Conservation (phyloP, 23 tunicate species). For the Halocynthia roretzi region DNA sequence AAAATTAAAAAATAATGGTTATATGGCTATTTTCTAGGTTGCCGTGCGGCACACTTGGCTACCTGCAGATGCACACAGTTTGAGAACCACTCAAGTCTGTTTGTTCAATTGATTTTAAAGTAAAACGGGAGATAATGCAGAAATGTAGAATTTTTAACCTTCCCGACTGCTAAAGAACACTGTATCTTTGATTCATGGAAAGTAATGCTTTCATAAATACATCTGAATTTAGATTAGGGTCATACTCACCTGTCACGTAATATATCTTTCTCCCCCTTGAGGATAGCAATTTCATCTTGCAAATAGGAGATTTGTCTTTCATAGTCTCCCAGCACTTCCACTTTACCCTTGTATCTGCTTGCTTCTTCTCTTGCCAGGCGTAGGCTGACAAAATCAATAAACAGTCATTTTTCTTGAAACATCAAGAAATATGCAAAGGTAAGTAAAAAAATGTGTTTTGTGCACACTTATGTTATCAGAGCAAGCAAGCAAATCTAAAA, state of each 20-base stretch:
- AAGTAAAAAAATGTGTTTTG: background rate
- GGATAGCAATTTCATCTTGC: slow-evolving; percentile 59
- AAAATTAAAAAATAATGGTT: too few species aligned
- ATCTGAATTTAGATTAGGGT: background rate
- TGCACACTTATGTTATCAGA: background rate
- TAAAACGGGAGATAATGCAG: background rate
- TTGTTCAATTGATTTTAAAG: too few species aligned
- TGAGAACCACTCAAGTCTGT: too few species aligned
- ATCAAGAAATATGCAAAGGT: background rate
- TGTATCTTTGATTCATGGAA: background rate
- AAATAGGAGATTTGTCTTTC: slow-evolving; percentile 70
- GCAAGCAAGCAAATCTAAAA: background rate
- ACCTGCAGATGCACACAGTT: too few species aligned
- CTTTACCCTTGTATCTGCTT: slow-evolving; percentile 55
- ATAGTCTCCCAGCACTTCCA: slow-evolving; percentile 73
- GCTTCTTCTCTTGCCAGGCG: slow-evolving; percentile 85
- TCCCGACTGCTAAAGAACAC: background rate
- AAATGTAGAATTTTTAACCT: background rate
- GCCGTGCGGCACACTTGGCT: too few species aligned
- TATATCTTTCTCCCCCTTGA: slow-evolving; percentile 63
- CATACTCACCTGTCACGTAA: slow-evolving; percentile 50
- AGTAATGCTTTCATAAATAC: too few species aligned
- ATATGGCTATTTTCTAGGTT: too few species aligned
- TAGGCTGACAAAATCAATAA: slow-evolving; percentile 34
- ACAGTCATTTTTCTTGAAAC: background rate